These are phyloP conservation scores for Periophthalmus magnuspinnatus DNA, from an alignment of 2,797 vertebrate species.

Conservation along the genomic window DNA sequence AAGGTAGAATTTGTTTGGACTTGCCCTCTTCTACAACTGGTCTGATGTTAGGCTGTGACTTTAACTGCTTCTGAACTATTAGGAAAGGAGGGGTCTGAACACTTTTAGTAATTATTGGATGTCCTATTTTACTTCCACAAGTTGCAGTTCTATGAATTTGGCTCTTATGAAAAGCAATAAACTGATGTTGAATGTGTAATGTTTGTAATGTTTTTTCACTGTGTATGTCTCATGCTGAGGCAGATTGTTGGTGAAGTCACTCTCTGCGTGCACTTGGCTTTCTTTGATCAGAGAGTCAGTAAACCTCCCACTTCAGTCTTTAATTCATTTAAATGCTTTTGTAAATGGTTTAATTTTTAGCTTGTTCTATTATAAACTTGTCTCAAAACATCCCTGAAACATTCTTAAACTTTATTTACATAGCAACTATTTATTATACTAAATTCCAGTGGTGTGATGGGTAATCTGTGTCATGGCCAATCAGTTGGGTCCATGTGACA, in stretches of 20 bases:
- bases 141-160: background rate
- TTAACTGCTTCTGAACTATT: background rate
- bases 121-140: background rate
- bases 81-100: too few species aligned
- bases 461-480: too few species aligned
- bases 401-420: background rate
- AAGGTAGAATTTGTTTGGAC: background rate
- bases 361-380: background rate
- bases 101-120: too few species aligned
- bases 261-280: background rate
- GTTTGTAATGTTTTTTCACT: background rate
- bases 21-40: background rate
- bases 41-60: background rate
- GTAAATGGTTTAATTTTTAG: background rate
- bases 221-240: background rate
- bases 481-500: too few species aligned
- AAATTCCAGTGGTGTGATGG: background rate
- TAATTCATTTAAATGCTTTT: background rate
- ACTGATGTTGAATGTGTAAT: background rate
- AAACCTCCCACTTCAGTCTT: background rate
- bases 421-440: background rate
- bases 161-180: background rate
- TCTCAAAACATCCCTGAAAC: background rate
- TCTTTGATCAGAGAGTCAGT: constrained; percentile 1
- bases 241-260: background rate